These are phyloP conservation scores for Solenopsis invicta DNA, from an alignment of 1,140 invertebrate genomes.

Conservation along the genomic window DNA sequence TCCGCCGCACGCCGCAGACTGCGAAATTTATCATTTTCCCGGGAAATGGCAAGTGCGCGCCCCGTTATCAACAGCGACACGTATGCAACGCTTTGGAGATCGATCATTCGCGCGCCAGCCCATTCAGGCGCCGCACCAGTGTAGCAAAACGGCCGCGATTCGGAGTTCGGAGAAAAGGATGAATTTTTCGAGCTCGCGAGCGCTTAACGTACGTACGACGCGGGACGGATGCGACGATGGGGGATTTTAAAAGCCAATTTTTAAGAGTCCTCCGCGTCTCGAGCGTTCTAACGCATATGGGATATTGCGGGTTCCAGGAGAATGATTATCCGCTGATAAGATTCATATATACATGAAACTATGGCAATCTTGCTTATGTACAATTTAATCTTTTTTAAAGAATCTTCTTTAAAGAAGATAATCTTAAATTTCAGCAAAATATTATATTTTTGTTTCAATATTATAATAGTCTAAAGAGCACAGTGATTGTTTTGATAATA, in stretches of 20 bases:
- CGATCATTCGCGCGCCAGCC: conserved; percentile 1
- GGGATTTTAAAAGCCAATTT: neutral
- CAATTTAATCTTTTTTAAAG: too few species aligned
- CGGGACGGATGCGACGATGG: neutral
- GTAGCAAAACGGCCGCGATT: neutral
- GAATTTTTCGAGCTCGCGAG: conserved; percentile 3
- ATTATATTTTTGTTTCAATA: too few species aligned
- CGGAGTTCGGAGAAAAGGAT: neutral
- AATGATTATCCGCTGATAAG: neutral
- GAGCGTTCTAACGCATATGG: neutral
- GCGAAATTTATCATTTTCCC: conserved; percentile 46
- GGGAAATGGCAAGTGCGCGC: conserved; percentile 20
- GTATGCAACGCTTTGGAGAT: neutral
- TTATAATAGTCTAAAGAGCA: too few species aligned
- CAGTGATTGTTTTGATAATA: too few species aligned
- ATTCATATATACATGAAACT: too few species aligned
- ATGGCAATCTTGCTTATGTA: too few species aligned
- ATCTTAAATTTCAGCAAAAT: too few species aligned
- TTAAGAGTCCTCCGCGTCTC: neutral
- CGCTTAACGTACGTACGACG: neutral
- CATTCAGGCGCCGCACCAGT: neutral
- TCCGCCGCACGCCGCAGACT: conserved; percentile 11
- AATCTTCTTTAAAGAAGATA: too few species aligned
- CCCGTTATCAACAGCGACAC: neutral
- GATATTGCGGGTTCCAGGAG: neutral